A percentile compares a stretch with the other conserved stretches of the same genome.
Evolutionary conservation across 2,113 vertebrate genomes (phyloP).

Genomic region (Prionailurus bengalensis): DNA sequence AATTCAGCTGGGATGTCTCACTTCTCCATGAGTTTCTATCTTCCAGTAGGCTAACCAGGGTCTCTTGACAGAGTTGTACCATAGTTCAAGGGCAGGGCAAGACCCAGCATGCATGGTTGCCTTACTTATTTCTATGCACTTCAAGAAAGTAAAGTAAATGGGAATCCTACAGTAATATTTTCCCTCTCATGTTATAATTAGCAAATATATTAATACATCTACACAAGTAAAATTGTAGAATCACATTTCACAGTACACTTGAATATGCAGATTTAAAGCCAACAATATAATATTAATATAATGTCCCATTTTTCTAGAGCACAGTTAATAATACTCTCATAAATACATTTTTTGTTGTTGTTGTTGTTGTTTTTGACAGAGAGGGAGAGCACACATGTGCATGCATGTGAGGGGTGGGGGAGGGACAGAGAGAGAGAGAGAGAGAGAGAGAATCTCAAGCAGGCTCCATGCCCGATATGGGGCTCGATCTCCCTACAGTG

Average conservation of each 20-base stretch:
- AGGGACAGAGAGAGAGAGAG: too few relatives aligned
- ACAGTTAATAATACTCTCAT: not conserved
- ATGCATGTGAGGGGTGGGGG: too few relatives aligned
- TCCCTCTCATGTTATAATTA: not conserved
- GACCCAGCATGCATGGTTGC: not conserved
- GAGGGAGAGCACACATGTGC: too few relatives aligned
- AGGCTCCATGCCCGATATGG: too few relatives aligned
- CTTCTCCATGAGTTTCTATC: not conserved
- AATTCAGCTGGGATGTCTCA: not conserved
- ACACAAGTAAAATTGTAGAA: not conserved
- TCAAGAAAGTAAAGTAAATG: not conserved
- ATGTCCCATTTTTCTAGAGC: not conserved
- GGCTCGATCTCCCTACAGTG: too few relatives aligned
- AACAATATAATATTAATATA: constrained; percentile 41
- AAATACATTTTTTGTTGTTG: not conserved
- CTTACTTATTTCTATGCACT: not conserved
- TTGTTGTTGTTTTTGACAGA: too few relatives aligned
- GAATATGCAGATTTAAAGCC: not conserved
- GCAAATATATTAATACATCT: not conserved
- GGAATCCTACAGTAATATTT: not conserved
- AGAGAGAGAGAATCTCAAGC: too few relatives aligned
- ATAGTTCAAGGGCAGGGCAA: not conserved
- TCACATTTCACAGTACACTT: not conserved
- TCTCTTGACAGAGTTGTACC: not conserved
- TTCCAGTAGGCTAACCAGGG: not conserved